Base-by-base conservation (phyloP, 2,888 invertebrate genomes). In the Adela reaumurella region DNA sequence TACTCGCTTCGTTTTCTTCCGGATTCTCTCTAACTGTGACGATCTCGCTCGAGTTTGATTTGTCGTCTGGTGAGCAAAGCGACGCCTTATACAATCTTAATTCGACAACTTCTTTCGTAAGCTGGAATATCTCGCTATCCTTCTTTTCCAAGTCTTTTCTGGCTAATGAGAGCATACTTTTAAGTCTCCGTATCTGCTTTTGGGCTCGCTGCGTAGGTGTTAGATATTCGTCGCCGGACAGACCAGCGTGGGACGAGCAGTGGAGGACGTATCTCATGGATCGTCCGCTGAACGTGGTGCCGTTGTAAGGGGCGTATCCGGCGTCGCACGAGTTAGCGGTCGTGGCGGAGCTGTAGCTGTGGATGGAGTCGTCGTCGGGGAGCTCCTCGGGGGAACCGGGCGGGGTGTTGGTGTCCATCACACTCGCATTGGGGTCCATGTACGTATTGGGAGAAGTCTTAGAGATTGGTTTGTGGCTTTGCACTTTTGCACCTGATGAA, bases 181-280 rank as follows among this genome's bases (percentile, higher is more conserved):
- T 87, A 19, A 93, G 83, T 50, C 88, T 84, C 52, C 88, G 82
- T 35, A 94, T 87, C 67, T 92, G 91, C 56, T 87, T 82, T 60
- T 91, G 89, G 10, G 92, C 92, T 52, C 93, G 79, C 65, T 94
- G 94, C 1, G 93, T 94, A 14, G 94, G 94, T 47, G 94, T 94
- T 50, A 93, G 81, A 67, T 94, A 94, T 60, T 92, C 90, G 52
- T 91, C 88, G 44, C 87, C 89, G 46, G 89, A 86, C 46, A 87
- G 84, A 1, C 87, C 88, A 4, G 87, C 85, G 65, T 90, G 88
- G 55, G 89, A 87, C 48, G 90, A 90, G 65, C 93, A 93, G 66
- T 93, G 93, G 46, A 92, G 85, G 52, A 93, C 90, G 67, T 90
- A 93, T 57, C 90, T 87, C 78, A 85, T 86, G 52, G 84, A 85